Base-by-base conservation (phyloP, 1,140 invertebrate genomes). In the Drosophila kepulauana region DNA sequence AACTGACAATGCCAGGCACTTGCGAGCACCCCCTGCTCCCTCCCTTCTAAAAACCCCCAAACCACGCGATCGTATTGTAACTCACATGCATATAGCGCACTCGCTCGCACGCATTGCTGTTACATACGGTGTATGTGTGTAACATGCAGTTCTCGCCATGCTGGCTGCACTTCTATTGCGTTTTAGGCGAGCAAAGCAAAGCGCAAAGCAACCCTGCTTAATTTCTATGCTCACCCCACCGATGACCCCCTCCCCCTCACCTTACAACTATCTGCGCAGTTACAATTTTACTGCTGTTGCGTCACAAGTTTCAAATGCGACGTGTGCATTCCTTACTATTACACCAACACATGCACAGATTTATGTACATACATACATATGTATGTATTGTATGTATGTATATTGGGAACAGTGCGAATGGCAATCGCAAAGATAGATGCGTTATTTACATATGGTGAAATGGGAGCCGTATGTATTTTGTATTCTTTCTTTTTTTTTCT, bases 81-180 rank as follows among this genome's bases (percentile, higher is more conserved):
- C 33, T 71, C 45, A 30, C 13, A 52, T 25, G 38, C 20, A 52
- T 73, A 77, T 67, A 68, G 59, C 58, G 51, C 54, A 20, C 75
- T 79, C 78, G 16, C 68, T 88, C 73, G 45, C 76, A 82, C 82
- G 45, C 64, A 51, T 68, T 56, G 54, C 20, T 4, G 48, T 59
- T 63, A 63, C 66, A 64, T 61, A 58, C 20, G 3, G 20, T 25
- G 13, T 16, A 6, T 48, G 6, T 48, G 45, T 13, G 51, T 54
- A 54, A 56, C 74, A 66, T 72, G 58, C 62, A 72, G 73, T 71
- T 70, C 59, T 69, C 52, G 20, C 46, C 49, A 68, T 66, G 59
- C 78, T 85, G 78, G 35, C 74, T 88, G 82, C 84, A 88, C 63
- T 79, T 86, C 82, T 87, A 87, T 82, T 87, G 82, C 82, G 82